Base-by-base conservation (phyloP, 2,797 vertebrate species). In the Gymnopithys bicolor region DNA sequence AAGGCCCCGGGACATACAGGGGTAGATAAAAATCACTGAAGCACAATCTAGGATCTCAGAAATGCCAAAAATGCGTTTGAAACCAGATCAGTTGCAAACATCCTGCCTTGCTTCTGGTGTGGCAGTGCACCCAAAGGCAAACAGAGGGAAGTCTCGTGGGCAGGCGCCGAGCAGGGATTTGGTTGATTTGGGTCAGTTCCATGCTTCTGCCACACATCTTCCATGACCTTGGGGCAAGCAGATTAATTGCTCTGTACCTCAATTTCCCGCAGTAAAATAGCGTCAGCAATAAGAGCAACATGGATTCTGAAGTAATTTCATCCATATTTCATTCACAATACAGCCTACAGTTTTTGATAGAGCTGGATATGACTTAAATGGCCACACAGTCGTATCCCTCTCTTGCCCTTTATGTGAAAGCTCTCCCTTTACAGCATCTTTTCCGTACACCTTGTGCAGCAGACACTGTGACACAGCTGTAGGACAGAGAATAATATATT, bases 11-110 rank as follows among this genome's bases (percentile, higher is more conserved):
- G 91, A 89, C 39, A 74, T 32, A 46, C 11, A 82, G 37, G 49
- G 48, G 68, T 33, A 95, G 94, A 96, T 88, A 89, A 89, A 87
- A 94, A 92, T 93, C 92, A 75, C 48, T 63, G 76, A 89, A 93
- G 82, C 81, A 49, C 49, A 58, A 78, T 27, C 75, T 43, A 92
- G 53, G 90, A 93, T 87, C 69, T 81, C 27, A 95, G 79, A 95
- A 95, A 91, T 89, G 82, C 79, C 84, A 87, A 89, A 96, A 92
- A 92, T 58, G 83, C 0, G 0, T 95, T 92, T 88, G 94, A 96
- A 96, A 95, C 59, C 1, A 2, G 77, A 93, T 69, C 85, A 69
- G 74, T 32, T 67, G 49, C 92, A 94, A 86, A 87, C 59, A 84
- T 85, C 82, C 64, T 74, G 88, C 78, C 21, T 71, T 25, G 49